Evolutionary conservation across 2,113 vertebrate genomes (phyloP), one percentile per base, ranked within the genome.

Genomic region (Pungitius pungitius): DNA sequence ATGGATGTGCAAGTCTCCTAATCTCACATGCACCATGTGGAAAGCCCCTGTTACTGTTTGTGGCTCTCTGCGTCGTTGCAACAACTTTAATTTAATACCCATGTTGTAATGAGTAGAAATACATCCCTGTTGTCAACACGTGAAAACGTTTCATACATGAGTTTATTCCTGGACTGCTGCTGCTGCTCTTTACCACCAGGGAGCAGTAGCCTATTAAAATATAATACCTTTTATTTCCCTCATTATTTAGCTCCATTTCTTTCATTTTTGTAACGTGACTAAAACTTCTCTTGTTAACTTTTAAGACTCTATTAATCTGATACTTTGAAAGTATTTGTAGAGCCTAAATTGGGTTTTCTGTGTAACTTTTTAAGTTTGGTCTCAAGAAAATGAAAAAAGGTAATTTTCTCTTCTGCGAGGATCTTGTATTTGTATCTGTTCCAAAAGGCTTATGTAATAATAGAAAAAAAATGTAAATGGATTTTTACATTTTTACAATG

Each of bases 101-200:
- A 1, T 61, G 37, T 59, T 8, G 17, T 14, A 26, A 45, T 54
- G 9, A 39, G 42, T 39, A 20, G 42, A 33, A 52, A 15, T 64
- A 67, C 62, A 49, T 72, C 10, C 4, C 17, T 63, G 6, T n/a
- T 45, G 40, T 0, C 11, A 49, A 51, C 18, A 20, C 40, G 22
- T 69, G 51, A 26, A 69, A 42, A 40, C 24, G 56, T 67, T 27
- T 22, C 49, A 37, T 6, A 4, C 40, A 10, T 39, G 10, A 39
- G 27, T 22, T 59, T 9, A 20, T n/a, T 42, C 43, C 24, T 72
- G 26, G 11, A 45, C 9, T 70, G 78, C 70, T 78, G 49, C 45
- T 77, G 14, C 79, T 15, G 7, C 26, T 59, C n/a, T 64, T 77
- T 58, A 71, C 88, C 90, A 89, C 76, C 57, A 86, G 89, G 81